phyloP scores from a whole-genome alignment of 2,888 invertebrate species.

The Bimastos eiseni region DNA sequence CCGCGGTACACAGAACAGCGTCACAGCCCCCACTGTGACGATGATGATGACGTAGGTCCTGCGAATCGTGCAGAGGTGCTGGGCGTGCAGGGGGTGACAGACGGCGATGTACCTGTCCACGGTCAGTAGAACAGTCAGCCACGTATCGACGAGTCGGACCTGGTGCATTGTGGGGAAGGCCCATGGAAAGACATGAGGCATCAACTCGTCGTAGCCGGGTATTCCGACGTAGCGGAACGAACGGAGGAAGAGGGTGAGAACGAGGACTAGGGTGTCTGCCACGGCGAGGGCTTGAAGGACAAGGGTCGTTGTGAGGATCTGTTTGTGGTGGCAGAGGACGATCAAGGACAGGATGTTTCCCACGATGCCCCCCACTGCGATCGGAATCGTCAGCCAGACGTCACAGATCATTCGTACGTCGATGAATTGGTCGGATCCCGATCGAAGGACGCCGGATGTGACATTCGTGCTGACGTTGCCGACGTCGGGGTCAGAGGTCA shows the following conservation, averaged over 20 bases:
- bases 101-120: constrained; percentile 46
- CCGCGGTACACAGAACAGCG: constrained; percentile 41
- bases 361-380: constrained; percentile 42
- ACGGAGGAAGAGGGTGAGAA: constrained; percentile 36
- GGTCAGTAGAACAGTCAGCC: constrained; percentile 45
- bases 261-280: constrained; percentile 40
- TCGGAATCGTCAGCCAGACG: constrained; percentile 39
- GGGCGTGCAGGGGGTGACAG: constrained; percentile 44
- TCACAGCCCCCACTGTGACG: constrained; percentile 32
- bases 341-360: constrained; percentile 41
- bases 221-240: constrained; percentile 37
- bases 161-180: constrained; percentile 41
- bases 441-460: not conserved
- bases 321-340: constrained; percentile 41
- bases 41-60: constrained; percentile 38
- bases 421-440: not conserved
- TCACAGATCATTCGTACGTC: constrained; percentile 35
- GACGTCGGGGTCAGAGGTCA: not conserved
- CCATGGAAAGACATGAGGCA: constrained; percentile 35
- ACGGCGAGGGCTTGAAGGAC: constrained; percentile 43
- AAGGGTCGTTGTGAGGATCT: constrained; percentile 40
- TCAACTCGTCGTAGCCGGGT: constrained; percentile 28
- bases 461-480: not conserved
- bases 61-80: constrained; percentile 41
- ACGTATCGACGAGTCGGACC: constrained; percentile 40